These are phyloP conservation scores for Sminthurinus aureus DNA, from an alignment of 2,888 invertebrate genomes.

Conservation along the genomic window DNA sequence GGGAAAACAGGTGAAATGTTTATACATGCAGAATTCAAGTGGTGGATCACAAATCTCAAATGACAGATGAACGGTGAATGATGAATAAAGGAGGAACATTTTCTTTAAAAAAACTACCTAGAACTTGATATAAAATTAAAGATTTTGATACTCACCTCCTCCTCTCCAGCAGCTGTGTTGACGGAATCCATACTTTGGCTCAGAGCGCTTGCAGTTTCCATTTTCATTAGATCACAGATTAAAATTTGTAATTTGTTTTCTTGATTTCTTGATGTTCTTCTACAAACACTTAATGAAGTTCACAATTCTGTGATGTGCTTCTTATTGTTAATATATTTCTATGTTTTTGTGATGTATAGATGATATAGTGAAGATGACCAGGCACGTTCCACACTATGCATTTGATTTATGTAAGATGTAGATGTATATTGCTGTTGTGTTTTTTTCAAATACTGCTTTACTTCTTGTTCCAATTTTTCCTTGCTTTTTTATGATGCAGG, in stretches of 20 bases:
- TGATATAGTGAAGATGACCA: background rate
- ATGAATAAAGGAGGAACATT: no score
- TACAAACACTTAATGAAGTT: background rate
- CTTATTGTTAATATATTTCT: no score
- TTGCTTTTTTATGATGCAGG: background rate
- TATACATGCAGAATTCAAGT: no score
- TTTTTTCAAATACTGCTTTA: background rate
- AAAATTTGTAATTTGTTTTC: slow-evolving; percentile 17
- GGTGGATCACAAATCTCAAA: no score
- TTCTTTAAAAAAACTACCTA: no score
- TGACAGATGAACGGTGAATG: no score
- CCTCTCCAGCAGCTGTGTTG: slow-evolving; percentile 93
- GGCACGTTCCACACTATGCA: background rate
- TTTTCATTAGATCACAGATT: slow-evolving; percentile 59
- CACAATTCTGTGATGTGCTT: no score
- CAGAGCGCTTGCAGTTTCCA: slow-evolving; percentile 75
- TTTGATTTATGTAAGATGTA: background rate
- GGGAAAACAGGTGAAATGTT: no score
- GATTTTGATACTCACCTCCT: slow-evolving; percentile 78
- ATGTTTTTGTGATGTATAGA: background rate
- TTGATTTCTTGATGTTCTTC: background rate
- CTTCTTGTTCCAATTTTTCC: background rate
- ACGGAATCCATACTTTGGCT: slow-evolving; percentile 99
- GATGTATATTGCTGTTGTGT: background rate
- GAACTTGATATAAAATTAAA: background rate